Conservation (phyloP, 1,140 invertebrate species). For the Artemia franciscana region DNA sequence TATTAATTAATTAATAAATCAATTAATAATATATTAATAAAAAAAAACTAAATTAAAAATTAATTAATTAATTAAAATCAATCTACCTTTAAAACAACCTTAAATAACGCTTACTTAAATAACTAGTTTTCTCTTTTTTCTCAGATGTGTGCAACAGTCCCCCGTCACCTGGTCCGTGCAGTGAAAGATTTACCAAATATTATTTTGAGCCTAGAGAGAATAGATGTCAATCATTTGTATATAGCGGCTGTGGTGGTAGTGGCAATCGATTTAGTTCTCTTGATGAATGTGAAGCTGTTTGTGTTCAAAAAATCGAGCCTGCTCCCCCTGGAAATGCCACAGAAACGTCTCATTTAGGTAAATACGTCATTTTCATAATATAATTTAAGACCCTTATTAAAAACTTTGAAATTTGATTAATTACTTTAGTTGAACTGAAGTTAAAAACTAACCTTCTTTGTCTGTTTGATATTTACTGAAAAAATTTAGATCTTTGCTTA, state of each 20-base stretch:
- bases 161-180: constrained; percentile 40
- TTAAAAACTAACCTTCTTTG: neutral
- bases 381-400: constrained; percentile 2
- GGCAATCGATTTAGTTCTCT: constrained; percentile 49
- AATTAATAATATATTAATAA: too few relatives aligned
- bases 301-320: constrained; percentile 27
- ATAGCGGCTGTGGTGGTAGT: constrained; percentile 63
- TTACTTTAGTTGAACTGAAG: neutral
- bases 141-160: constrained; percentile 33
- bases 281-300: constrained; percentile 36
- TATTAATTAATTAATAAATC: too few relatives aligned
- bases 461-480: too few relatives aligned
- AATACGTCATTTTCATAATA: neutral
- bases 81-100: too few relatives aligned
- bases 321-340: constrained; percentile 19
- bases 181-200: constrained; percentile 32
- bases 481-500: too few relatives aligned
- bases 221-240: constrained; percentile 42
- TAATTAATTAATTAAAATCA: too few relatives aligned
- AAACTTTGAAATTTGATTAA: constrained; percentile 1
- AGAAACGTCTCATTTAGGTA: constrained; percentile 13
- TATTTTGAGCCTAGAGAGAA: constrained; percentile 32
- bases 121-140: constrained; percentile 12
- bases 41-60: too few relatives aligned
- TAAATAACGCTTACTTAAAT: too few relatives aligned